Percentiles rank a stretch among this genome's conserved stretches.
Conservation (phyloP, 1,140 invertebrate genomes). For the Nasonia longicornis region DNA sequence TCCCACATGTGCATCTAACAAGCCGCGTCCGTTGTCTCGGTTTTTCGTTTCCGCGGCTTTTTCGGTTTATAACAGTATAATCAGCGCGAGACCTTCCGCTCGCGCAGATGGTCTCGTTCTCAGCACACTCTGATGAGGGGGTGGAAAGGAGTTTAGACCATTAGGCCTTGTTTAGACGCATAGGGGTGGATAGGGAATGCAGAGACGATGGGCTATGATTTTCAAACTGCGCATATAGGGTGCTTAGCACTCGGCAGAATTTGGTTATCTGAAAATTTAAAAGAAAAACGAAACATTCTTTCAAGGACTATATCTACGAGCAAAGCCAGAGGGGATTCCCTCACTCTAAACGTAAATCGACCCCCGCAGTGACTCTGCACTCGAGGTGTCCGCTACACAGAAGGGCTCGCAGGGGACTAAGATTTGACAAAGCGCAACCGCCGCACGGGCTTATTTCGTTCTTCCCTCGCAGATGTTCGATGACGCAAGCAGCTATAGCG, state of each 20-base stretch:
- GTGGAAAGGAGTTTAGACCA: not conserved
- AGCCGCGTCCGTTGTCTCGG: too few species aligned
- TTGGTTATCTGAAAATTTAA: too few species aligned
- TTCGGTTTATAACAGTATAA: not conserved
- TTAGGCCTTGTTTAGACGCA: not conserved
- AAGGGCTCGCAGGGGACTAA: not conserved
- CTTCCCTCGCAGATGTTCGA: not conserved
- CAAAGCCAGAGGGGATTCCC: too few species aligned
- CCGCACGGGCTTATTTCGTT: not conserved
- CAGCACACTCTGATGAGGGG: not conserved
- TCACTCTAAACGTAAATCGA: too few species aligned
- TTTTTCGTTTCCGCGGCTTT: not conserved
- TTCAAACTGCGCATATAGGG: too few species aligned
- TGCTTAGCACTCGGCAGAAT: not conserved
- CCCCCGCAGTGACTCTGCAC: not conserved
- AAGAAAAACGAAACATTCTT: too few species aligned
- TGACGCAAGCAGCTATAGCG: not conserved
- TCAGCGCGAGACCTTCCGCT: not conserved
- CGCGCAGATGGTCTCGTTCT: not conserved
- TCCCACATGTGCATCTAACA: too few species aligned
- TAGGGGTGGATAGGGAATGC: too few species aligned
- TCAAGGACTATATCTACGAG: too few species aligned
- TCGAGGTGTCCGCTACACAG: not conserved
- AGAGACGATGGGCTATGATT: too few species aligned
- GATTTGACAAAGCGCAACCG: constrained; percentile 9